Conservation (phyloP, 2,113 vertebrate genomes). For the Motacilla alba region DNA sequence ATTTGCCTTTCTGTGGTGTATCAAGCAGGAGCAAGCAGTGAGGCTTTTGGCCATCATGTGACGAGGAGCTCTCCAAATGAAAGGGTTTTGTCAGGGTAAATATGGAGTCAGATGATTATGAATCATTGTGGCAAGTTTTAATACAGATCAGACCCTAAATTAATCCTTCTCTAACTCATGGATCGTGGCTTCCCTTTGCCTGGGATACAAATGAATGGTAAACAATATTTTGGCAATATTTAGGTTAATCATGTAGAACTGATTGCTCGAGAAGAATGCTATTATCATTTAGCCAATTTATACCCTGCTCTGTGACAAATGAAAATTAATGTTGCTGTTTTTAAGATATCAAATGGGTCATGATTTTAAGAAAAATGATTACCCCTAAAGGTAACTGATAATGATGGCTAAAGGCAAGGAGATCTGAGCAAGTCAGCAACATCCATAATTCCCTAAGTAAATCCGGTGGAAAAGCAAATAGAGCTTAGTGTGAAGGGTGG, state of each 20-base stretch:
- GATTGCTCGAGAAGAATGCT: slow-evolving; percentile 79
- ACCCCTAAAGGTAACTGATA: slow-evolving; percentile 57
- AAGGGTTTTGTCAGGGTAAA: slow-evolving; percentile 73
- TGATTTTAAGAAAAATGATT: slow-evolving; percentile 73
- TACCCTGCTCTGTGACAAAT: slow-evolving; percentile 77
- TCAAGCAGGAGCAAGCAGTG: not conserved
- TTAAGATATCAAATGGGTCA: slow-evolving; percentile 76
- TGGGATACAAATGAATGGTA: slow-evolving; percentile 78
- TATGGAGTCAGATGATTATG: slow-evolving; percentile 70
- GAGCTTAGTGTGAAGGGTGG: not conserved
- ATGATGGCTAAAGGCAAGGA: slow-evolving; percentile 28
- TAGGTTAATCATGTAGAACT: slow-evolving; percentile 82
- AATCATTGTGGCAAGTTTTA: slow-evolving; percentile 77
- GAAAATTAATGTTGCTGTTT: slow-evolving; percentile 80
- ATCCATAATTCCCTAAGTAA: slow-evolving; percentile 32
- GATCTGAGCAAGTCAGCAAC: not conserved
- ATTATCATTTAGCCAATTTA: slow-evolving; percentile 83
- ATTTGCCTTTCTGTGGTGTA: not conserved
- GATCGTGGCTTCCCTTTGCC: slow-evolving; percentile 51
- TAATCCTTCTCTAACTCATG: slow-evolving; percentile 71
- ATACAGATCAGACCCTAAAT: slow-evolving; percentile 76
- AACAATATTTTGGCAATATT: slow-evolving; percentile 82
- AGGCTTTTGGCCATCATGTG: slow-evolving; percentile 13
- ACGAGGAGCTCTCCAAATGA: slow-evolving; percentile 43
- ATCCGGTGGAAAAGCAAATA: slow-evolving; percentile 18